Evolutionary conservation across 2,797 vertebrate genomes (phyloP).

Genomic region (Morus bassanus): DNA sequence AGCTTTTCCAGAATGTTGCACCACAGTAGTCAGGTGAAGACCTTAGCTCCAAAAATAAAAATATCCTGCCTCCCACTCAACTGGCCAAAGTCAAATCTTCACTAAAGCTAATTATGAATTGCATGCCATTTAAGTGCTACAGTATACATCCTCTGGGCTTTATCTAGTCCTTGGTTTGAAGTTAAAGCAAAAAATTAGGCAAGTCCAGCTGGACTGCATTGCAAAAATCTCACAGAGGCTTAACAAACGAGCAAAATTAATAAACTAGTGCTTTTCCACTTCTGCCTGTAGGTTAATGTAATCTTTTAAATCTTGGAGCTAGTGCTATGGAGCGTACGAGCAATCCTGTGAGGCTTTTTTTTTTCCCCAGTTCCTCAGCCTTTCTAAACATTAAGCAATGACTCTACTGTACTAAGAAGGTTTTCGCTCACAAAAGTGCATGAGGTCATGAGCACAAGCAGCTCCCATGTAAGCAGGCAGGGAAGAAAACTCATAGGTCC

Average conservation of each 20-base stretch:
- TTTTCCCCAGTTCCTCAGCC: not conserved
- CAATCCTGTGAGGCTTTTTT: not conserved
- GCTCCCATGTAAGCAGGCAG: not conserved
- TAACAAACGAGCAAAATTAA: not conserved
- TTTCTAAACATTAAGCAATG: not conserved
- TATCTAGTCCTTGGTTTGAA: not conserved
- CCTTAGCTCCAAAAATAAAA: conserved; percentile 15
- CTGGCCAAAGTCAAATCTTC: not conserved
- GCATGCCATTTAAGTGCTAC: not conserved
- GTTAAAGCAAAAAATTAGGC: not conserved
- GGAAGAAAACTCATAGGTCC: not conserved
- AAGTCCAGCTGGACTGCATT: not conserved
- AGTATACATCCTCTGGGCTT: not conserved
- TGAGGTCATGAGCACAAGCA: not conserved
- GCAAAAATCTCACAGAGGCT: not conserved
- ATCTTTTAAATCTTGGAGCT: not conserved
- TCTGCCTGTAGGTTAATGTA: not conserved
- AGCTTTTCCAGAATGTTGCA: not conserved
- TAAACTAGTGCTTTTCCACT: not conserved
- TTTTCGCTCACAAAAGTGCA: not conserved
- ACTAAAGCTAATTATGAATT: not conserved
- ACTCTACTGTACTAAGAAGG: not conserved
- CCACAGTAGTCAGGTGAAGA: not conserved
- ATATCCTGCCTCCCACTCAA: not conserved
- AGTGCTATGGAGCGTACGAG: not conserved